Evolutionary conservation across 1,140 invertebrate genomes (phyloP).

Genomic region (Drosophila setifemur): DNA sequence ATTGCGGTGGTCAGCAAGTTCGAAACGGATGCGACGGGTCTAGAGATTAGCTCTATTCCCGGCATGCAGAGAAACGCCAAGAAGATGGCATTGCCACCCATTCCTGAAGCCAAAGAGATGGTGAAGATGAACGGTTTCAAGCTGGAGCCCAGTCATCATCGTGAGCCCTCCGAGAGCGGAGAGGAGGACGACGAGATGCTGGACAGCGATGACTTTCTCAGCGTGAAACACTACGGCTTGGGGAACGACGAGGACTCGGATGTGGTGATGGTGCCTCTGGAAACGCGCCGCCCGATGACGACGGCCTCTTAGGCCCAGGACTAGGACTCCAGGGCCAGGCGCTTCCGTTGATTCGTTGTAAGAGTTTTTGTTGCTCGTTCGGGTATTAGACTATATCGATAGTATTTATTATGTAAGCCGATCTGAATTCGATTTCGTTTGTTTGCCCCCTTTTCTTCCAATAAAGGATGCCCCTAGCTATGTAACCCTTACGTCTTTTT

Average conservation of each 20-base stretch:
- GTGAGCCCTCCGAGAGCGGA: background rate
- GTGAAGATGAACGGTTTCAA: slow-evolving; percentile 4
- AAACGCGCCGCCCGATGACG: background rate
- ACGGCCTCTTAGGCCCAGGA: slow-evolving; percentile 1
- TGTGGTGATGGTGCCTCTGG: slow-evolving; percentile 17
- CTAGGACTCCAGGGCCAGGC: background rate
- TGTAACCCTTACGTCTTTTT: background rate
- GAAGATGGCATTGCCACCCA: too few species aligned
- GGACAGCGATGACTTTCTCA: slow-evolving; percentile 57
- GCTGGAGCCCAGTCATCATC: background rate
- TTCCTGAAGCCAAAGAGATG: background rate
- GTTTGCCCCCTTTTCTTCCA: slow-evolving; percentile 10
- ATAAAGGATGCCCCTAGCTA: slow-evolving; percentile 27
- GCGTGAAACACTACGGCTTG: slow-evolving; percentile 41
- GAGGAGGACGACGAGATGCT: slow-evolving; percentile 47
- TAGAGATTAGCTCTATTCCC: background rate
- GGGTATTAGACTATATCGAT: slow-evolving; percentile 37
- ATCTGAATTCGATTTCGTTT: slow-evolving; percentile 17
- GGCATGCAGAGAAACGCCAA: background rate
- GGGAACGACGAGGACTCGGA: slow-evolving; percentile 25
- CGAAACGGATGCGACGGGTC: slow-evolving; percentile 24
- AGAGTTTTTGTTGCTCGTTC: slow-evolving; percentile 22
- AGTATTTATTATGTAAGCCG: slow-evolving; percentile 37
- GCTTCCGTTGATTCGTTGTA: slow-evolving; percentile 35
- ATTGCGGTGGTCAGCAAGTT: slow-evolving; percentile 83